Conservation (phyloP, 2,888 invertebrate species). For the Monopis laevigella region DNA sequence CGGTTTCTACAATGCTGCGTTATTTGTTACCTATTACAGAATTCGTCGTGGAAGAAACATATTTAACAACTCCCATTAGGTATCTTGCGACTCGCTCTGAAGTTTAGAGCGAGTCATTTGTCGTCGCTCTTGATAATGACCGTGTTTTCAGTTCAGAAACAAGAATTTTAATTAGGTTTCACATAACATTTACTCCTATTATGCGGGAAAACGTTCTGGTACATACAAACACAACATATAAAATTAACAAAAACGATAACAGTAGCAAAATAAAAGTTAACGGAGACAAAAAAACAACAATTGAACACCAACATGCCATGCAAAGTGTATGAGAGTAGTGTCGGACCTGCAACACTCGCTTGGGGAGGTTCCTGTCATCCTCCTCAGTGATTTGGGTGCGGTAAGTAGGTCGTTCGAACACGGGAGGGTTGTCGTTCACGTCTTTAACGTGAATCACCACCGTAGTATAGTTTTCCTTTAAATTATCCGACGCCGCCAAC, state of each 20-base stretch:
- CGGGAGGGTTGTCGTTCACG: constrained; percentile 98
- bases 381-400: constrained; percentile 96
- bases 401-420: constrained; percentile 94
- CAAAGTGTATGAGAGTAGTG: constrained; percentile 1
- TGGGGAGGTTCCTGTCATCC: constrained; percentile 93
- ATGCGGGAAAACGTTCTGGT: neutral
- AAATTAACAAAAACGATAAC: constrained; percentile 4
- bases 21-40: constrained; percentile 4
- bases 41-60: neutral
- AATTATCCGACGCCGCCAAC: constrained; percentile 94
- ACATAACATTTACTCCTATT: neutral
- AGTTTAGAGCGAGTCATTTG: constrained; percentile 13
- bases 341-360: constrained; percentile 88
- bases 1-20: neutral
- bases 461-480: constrained; percentile 96
- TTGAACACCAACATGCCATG: constrained; percentile 11
- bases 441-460: constrained; percentile 98
- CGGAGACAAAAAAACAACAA: constrained; percentile 3
- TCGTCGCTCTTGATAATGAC: constrained; percentile 8
- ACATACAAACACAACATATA: constrained; percentile 1
- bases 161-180: constrained; percentile 12
- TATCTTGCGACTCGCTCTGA: constrained; percentile 10
- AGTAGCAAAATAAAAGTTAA: constrained; percentile 3
- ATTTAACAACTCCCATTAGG: constrained; percentile 12
- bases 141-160: constrained; percentile 6